Conservation (phyloP, 2,888 invertebrate species). For the Lithophane leautieri region DNA sequence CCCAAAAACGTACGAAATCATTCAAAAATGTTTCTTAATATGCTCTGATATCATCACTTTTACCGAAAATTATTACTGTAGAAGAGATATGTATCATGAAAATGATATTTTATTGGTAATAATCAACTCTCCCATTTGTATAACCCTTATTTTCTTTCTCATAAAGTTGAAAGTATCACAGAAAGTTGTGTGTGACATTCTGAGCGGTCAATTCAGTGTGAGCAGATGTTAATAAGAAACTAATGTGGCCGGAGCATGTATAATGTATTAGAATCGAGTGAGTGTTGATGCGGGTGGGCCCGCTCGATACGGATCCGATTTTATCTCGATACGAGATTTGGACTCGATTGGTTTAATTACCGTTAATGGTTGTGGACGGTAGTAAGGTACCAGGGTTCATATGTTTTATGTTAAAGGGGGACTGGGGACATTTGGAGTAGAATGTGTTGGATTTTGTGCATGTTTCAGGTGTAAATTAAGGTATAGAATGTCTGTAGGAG, state of each 20-base stretch:
- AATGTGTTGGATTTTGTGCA: background rate
- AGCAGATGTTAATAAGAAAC: slow-evolving; percentile 76
- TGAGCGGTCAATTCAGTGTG: slow-evolving; percentile 70
- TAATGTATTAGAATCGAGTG: slow-evolving; percentile 82
- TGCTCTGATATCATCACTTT: slow-evolving; percentile 81
- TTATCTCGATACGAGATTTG: slow-evolving; percentile 86
- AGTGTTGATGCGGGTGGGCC: slow-evolving; percentile 84
- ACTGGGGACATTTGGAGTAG: slow-evolving; percentile 24
- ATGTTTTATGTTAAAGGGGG: slow-evolving; percentile 51
- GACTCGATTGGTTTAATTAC: slow-evolving; percentile 88
- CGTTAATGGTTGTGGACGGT: slow-evolving; percentile 84
- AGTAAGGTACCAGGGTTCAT: slow-evolving; percentile 72
- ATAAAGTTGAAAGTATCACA: slow-evolving; percentile 62
- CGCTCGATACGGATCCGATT: slow-evolving; percentile 82
- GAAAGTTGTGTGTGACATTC: slow-evolving; percentile 57
- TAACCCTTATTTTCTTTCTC: slow-evolving; percentile 45
- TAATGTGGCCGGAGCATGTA: slow-evolving; percentile 83
- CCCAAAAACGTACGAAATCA: slow-evolving; percentile 68
- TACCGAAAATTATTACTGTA: slow-evolving; percentile 74
- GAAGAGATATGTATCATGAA: slow-evolving; percentile 79
- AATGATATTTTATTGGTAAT: slow-evolving; percentile 80
- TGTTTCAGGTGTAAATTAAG: slow-evolving; percentile 4
- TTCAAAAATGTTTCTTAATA: slow-evolving; percentile 73
- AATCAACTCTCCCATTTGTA: slow-evolving; percentile 65
- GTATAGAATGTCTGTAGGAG: background rate